These are phyloP conservation scores for Gallinago stenura DNA, from an alignment of 2,797 vertebrate species.

Conservation along the genomic window DNA sequence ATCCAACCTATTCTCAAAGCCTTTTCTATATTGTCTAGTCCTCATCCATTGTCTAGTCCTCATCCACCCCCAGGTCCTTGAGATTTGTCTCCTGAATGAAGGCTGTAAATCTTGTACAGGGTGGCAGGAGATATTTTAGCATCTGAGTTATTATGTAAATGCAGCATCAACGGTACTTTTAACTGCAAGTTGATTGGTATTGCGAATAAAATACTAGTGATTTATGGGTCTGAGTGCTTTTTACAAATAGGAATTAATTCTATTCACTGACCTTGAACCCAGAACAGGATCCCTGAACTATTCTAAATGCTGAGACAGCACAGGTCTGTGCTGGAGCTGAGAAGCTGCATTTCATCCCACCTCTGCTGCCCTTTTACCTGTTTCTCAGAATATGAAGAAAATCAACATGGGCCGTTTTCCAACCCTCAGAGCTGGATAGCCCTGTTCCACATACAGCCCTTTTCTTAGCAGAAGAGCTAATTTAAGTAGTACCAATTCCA, in stretches of 20 bases:
- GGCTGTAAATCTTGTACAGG: conserved; percentile 4
- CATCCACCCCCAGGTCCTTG: neutral
- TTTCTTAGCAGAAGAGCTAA: neutral
- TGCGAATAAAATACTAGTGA: conserved; percentile 7
- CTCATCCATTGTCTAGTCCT: neutral
- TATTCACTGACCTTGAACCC: neutral
- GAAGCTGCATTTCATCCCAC: neutral
- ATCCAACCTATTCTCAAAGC: conserved; percentile 25
- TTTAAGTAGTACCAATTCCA: neutral
- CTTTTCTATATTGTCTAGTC: conserved; percentile 13
- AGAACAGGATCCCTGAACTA: neutral
- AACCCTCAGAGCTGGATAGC: neutral
- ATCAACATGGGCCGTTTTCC: neutral
- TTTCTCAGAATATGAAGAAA: neutral
- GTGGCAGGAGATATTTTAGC: neutral
- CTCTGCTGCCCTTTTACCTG: neutral
- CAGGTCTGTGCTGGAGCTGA: neutral
- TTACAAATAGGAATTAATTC: neutral
- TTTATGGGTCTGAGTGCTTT: neutral
- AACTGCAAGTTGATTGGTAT: neutral
- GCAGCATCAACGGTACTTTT: neutral
- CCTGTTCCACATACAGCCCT: neutral
- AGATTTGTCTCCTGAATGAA: conserved; percentile 22
- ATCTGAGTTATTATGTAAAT: conserved; percentile 16
- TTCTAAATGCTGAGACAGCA: neutral